Base-by-base conservation (phyloP, 2,888 invertebrate species). In the Lucinisca nassula region DNA sequence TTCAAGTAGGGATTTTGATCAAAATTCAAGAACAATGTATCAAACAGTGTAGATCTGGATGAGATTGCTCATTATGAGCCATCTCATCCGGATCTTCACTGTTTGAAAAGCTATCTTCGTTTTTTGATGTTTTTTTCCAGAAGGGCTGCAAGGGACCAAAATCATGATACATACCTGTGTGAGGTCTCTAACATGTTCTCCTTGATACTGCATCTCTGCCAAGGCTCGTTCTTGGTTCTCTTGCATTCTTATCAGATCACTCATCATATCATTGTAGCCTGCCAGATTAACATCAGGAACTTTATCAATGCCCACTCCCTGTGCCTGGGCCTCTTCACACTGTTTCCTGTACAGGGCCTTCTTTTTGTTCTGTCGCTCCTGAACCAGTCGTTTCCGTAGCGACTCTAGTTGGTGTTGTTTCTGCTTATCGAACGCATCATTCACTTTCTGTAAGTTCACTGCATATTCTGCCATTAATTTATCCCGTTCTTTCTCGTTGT, bases 351-450 rank as follows among this genome's bases (percentile, higher is more conserved):
- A 94, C 40, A 95, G 86, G 14, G 94, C 93, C 84, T 95, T 95
- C 94, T 95, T 95, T 35, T 88, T 86, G 73, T 92, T 92, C 30
- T 95, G 92, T 10, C 96, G 89, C 21, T 91, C 86, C 37, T 95
- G 94, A 37, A 95, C 72, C 49, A 96, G 89, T 81, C 93, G 92
- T 70, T 93, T 89, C 30, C 94, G 83, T 21, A 95, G 83, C 14
- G 88, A 86, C 14, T 92, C 92, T 72, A 95, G 88, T 84, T 95
- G 94, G 55, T 94, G 86, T 70, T 93, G 94, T 84, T 95, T 95
- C 89, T 95, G 94, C 78, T 94, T 94, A 88, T 95, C 96, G 72
- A 96, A 93, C 4, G 92, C 93, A 45, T 95, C 94, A 37, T 92
- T 92, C 30, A 95, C 86, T 73, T 93, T 94, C 87, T 93, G 93